Evolutionary conservation across 2,113 vertebrate genomes (phyloP).

Genomic region (Athene cunicularia): DNA sequence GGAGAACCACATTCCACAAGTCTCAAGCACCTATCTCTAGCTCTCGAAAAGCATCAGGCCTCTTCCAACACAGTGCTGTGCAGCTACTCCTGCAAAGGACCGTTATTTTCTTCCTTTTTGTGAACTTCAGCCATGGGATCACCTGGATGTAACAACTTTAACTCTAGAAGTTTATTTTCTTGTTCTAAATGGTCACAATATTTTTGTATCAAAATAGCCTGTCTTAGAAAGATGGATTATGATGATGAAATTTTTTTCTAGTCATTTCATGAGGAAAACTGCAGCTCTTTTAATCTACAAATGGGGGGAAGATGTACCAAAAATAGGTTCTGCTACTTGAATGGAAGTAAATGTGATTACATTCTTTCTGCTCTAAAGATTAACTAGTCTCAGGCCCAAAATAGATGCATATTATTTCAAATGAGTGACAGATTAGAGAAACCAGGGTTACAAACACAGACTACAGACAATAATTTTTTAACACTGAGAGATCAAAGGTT

Average conservation of each 20-base stretch:
- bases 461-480: background rate
- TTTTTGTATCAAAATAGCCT: background rate
- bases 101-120: background rate
- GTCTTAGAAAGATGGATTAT: background rate
- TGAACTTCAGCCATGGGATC: background rate
- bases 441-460: background rate
- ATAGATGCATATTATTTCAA: slow-evolving; percentile 12
- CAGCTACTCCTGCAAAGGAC: background rate
- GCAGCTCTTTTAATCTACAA: background rate
- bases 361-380: slow-evolving; percentile 46
- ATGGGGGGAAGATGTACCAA: background rate
- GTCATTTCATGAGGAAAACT: background rate
- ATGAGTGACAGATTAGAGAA: slow-evolving; percentile 58
- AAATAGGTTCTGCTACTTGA: background rate
- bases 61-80: background rate
- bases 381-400: slow-evolving; percentile 6
- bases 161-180: background rate
- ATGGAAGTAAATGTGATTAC: background rate
- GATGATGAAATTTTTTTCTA: background rate
- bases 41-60: background rate
- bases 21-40: background rate
- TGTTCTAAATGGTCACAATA: background rate
- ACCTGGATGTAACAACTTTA: background rate
- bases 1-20: background rate
- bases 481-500: slow-evolving; percentile 30